Percentiles rank a stretch among this genome's conserved stretches.
Conservation (phyloP, 2,888 invertebrate genomes). For the Argyra leucocephala region DNA sequence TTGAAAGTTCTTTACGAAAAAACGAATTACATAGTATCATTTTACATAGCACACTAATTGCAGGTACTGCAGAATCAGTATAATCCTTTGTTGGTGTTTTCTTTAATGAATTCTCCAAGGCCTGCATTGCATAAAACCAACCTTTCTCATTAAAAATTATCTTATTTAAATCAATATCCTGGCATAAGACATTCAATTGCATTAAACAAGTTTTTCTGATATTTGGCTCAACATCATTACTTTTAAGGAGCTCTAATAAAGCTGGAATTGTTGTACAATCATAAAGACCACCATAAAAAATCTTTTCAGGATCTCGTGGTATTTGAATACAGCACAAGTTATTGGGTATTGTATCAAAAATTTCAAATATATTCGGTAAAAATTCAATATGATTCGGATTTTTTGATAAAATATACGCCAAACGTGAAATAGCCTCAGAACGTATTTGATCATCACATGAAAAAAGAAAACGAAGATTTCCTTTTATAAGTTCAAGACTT, state of each 20-base stretch:
- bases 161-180: slow-evolving; percentile 29
- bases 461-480: slow-evolving; percentile 35
- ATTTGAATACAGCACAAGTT: slow-evolving; percentile 31
- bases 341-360: slow-evolving; percentile 30
- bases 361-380: slow-evolving; percentile 28
- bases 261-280: slow-evolving; percentile 27
- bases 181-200: slow-evolving; percentile 36
- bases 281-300: slow-evolving; percentile 29
- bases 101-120: slow-evolving; percentile 29
- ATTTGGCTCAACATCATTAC: slow-evolving; percentile 32
- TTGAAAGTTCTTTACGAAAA: slow-evolving; percentile 30
- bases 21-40: slow-evolving; percentile 29
- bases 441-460: slow-evolving; percentile 28
- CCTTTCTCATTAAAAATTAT: slow-evolving; percentile 29
- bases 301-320: slow-evolving; percentile 27
- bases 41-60: slow-evolving; percentile 34
- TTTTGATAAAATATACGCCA: slow-evolving; percentile 30
- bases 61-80: slow-evolving; percentile 30
- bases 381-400: slow-evolving; percentile 25
- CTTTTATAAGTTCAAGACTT: slow-evolving; percentile 28
- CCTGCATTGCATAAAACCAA: slow-evolving; percentile 28
- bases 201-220: slow-evolving; percentile 36
- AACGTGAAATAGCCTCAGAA: slow-evolving; percentile 30
- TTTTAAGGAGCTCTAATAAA: slow-evolving; percentile 32
- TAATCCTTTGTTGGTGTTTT: slow-evolving; percentile 26